Percentiles rank a stretch among this genome's conserved stretches.
These are phyloP conservation scores for Drosophila ananassae DNA, from an alignment of 1,140 invertebrate species.

Conservation along the genomic window DNA sequence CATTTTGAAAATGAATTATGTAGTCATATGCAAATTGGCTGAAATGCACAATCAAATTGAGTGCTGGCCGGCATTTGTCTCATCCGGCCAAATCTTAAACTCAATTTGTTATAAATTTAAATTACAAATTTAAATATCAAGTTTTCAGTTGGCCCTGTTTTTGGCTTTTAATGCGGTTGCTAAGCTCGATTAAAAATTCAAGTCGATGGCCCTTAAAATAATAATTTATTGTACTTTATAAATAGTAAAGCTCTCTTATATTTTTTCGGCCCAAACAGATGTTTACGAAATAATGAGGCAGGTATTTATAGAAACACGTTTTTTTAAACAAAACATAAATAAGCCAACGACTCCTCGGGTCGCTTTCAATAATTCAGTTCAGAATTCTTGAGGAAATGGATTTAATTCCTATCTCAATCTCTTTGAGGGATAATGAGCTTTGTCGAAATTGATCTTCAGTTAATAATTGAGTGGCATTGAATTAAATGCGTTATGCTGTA, in stretches of 20 bases:
- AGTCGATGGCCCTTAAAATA: conserved; percentile 13
- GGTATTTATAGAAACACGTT: conserved; percentile 12
- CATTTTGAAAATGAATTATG: conserved; percentile 59
- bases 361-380: no score
- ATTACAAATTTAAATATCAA: conserved; percentile 12
- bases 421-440: neutral
- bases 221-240: conserved; percentile 2
- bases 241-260: neutral
- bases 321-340: neutral
- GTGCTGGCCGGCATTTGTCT: conserved; percentile 39
- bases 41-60: conserved; percentile 54
- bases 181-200: conserved; percentile 10
- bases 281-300: conserved; percentile 2
- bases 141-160: conserved; percentile 22
- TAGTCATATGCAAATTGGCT: conserved; percentile 56
- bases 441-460: neutral
- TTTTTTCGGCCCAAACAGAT: neutral
- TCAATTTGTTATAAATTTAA: conserved; percentile 42
- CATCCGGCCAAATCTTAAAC: conserved; percentile 16
- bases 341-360: neutral
- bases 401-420: no score
- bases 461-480: neutral
- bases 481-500: neutral
- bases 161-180: conserved; percentile 2
- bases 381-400: no score